A percentile compares a stretch with the other conserved stretches of the same genome.
Evolutionary conservation across 2,113 vertebrate genomes (phyloP).

Genomic region (Thinocorus orbignyianus): DNA sequence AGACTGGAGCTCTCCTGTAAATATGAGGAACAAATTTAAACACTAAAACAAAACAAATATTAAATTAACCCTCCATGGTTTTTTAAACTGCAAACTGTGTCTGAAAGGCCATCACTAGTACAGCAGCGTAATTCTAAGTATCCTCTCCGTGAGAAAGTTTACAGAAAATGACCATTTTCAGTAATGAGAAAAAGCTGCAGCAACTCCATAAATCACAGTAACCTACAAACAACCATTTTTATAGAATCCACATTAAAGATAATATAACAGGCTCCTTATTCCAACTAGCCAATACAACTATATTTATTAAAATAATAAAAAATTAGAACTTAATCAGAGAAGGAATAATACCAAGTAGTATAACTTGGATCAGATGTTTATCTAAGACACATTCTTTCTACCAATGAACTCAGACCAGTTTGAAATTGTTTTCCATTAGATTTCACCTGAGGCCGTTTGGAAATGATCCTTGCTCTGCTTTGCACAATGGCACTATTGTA

Average conservation of each 20-base stretch:
- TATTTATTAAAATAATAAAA: constrained; percentile 69
- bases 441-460: constrained; percentile 78
- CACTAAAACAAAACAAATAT: not conserved
- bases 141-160: constrained; percentile 33
- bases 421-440: constrained; percentile 78
- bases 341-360: constrained; percentile 62
- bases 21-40: constrained; percentile 10
- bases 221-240: constrained; percentile 73
- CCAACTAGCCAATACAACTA: constrained; percentile 52
- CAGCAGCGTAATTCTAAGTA: not conserved
- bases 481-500: constrained; percentile 75
- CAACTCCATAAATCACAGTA: constrained; percentile 70
- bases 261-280: constrained; percentile 67
- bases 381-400: constrained; percentile 74
- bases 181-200: constrained; percentile 74
- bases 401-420: constrained; percentile 70
- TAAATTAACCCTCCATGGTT: not conserved
- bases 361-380: constrained; percentile 81
- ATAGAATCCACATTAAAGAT: constrained; percentile 76
- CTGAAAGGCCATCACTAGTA: constrained; percentile 6
- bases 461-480: constrained; percentile 73
- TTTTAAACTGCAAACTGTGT: not conserved
- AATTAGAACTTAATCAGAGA: constrained; percentile 71
- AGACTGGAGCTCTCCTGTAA: constrained; percentile 91
- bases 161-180: constrained; percentile 58